These are phyloP conservation scores for Drosophila hydei DNA, from an alignment of 1,140 invertebrate species.

Conservation along the genomic window DNA sequence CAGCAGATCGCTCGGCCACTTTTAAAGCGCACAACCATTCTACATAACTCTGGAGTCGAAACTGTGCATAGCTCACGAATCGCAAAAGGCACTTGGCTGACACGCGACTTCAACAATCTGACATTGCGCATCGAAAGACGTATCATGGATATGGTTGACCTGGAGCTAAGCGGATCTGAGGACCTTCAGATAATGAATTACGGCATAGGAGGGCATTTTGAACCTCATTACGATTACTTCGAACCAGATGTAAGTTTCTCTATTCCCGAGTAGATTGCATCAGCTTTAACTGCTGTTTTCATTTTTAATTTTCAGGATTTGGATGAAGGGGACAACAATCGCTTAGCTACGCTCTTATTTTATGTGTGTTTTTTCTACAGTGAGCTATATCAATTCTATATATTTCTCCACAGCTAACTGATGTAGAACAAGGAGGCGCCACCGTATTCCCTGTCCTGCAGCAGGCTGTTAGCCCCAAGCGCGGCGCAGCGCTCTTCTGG, in stretches of 20 bases:
- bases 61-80: slow-evolving; percentile 96
- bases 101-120: slow-evolving; percentile 89
- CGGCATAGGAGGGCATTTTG: no score
- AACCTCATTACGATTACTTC: slow-evolving; percentile 89
- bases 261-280: background rate
- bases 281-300: no score
- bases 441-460: slow-evolving; percentile 95
- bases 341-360: slow-evolving; percentile 61
- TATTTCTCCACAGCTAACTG: no score
- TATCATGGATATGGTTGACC: slow-evolving; percentile 89
- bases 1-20: slow-evolving; percentile 92
- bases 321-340: slow-evolving; percentile 53
- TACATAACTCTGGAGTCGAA: slow-evolving; percentile 91
- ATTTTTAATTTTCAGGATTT: no score
- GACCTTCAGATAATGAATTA: no score
- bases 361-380: slow-evolving; percentile 51
- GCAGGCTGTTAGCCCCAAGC: slow-evolving; percentile 92
- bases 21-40: slow-evolving; percentile 89
- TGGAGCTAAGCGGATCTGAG: no score
- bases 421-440: slow-evolving; percentile 96
- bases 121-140: slow-evolving; percentile 89
- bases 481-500: slow-evolving; percentile 97
- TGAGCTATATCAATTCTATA: no score
- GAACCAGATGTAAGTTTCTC: slow-evolving; percentile 35
- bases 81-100: slow-evolving; percentile 97